Evolutionary conservation across 2,888 invertebrate genomes (phyloP).

Genomic region (Ischnura elegans): DNA sequence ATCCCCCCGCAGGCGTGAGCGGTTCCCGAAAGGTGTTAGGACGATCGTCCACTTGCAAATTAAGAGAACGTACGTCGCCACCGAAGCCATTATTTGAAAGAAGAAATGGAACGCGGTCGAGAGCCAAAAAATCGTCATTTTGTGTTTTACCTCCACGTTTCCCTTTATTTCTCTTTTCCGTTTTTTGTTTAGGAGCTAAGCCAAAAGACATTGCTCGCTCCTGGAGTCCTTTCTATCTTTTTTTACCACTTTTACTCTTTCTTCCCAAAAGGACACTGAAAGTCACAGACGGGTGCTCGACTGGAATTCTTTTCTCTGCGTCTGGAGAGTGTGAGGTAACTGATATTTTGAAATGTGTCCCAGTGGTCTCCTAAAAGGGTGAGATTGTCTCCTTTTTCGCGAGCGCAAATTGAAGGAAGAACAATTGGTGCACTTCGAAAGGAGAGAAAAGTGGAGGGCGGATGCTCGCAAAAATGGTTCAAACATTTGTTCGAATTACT

Average conservation of each 20-base stretch:
- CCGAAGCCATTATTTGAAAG: too few species aligned
- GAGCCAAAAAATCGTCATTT: not conserved
- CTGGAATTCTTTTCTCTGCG: not conserved
- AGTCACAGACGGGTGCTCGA: not conserved
- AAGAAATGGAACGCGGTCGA: not conserved
- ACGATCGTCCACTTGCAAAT: not conserved
- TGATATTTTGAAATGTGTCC: not conserved
- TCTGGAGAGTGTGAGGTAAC: not conserved
- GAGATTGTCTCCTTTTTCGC: not conserved
- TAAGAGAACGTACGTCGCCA: not conserved
- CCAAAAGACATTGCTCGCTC: not conserved
- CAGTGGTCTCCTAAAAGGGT: not conserved
- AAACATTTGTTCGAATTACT: too few species aligned
- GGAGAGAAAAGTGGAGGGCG: not conserved
- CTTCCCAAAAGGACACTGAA: not conserved
- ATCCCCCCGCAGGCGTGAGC: not conserved
- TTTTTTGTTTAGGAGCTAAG: not conserved
- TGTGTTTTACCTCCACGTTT: not conserved
- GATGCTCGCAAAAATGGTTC: not conserved
- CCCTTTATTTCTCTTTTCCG: not conserved
- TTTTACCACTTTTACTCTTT: not conserved
- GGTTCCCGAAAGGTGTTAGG: not conserved
- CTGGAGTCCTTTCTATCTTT: not conserved
- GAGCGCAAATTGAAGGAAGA: not conserved
- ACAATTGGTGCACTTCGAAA: not conserved